Evolutionary conservation across 2,113 vertebrate genomes (phyloP).

Genomic region (Archocentrus centrarchus): DNA sequence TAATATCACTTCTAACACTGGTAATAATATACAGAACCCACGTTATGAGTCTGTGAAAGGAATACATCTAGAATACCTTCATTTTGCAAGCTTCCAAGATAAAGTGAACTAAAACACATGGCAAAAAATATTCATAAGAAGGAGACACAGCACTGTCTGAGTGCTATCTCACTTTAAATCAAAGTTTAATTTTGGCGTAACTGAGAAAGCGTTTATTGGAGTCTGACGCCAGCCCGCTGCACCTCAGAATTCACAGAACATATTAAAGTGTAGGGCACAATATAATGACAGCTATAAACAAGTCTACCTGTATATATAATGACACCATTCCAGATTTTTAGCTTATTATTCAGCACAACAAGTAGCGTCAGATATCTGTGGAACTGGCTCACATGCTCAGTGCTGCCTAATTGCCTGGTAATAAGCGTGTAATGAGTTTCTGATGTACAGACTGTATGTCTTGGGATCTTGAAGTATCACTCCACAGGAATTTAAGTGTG

Average conservation of each 20-base stretch:
- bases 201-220: conserved; percentile 9
- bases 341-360: conserved; percentile 40
- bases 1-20: not conserved
- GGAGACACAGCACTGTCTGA: not conserved
- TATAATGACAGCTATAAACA: conserved; percentile 7
- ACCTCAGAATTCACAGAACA: not conserved
- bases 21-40: not conserved
- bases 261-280: not conserved
- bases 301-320: not conserved
- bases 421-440: conserved; percentile 74
- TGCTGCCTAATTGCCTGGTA: conserved; percentile 66
- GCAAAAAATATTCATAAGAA: not conserved
- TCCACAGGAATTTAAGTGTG: conserved; percentile 55
- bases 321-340: not conserved
- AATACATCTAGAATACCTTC: not conserved
- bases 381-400: conserved; percentile 31
- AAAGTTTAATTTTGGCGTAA: conserved; percentile 29
- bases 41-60: not conserved
- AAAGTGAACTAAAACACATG: not conserved
- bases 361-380: conserved; percentile 34
- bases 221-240: not conserved
- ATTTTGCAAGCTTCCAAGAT: not conserved
- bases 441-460: conserved; percentile 55
- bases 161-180: conserved; percentile 14
- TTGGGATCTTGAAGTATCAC: conserved; percentile 58